Evolutionary conservation across 2,797 vertebrate genomes (phyloP), one percentile per base, ranked within the genome.

Genomic region (Zalophus californianus): DNA sequence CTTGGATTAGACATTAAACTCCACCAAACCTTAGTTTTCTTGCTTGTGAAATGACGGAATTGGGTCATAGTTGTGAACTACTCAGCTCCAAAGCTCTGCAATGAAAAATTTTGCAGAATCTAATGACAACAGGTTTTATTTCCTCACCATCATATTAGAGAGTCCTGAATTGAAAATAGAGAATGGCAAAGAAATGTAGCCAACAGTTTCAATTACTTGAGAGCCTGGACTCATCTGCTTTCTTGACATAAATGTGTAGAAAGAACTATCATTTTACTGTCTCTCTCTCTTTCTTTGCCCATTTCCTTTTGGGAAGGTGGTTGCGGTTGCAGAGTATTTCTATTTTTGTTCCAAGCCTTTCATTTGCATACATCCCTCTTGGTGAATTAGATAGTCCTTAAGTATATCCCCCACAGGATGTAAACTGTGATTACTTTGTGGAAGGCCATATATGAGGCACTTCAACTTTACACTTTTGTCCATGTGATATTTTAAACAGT

Each of bases 271-370:
- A 60, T 50, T 78, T 90, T 73, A 84, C 5, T 79, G 2, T 89
- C n/a, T 89, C 41, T 41, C 29, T 77, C 86, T 84, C 62, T 75
- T 70, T 79, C 35, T 83, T 68, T 58, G 82, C n/a, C 52, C 32
- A 64, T 38, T 91, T 60, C 64, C 56, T 93, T 90, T 41, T 86
- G 62, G 44, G 86, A 92, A 94, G 87, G 52, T 52, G 80, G 25
- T 21, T 94, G 52, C 84, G 80, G 86, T 66, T 96, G 15, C 13
- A 96, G 86, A 52, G 13, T 82, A 48, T 93, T 95, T 85, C 75
- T 96, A 60, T 92, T 93, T 94, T 95, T 64, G 78, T 73, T 93
- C 11, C 13, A 96, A 93, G 16, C 2, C 75, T 92, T 95, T 82
- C 58, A 96, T 90, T 96, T 82, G n/a, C 27, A 85, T 68, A 12